phyloP scores from a whole-genome alignment of 2,888 invertebrate genomes.

The Plebejus melissa region DNA sequence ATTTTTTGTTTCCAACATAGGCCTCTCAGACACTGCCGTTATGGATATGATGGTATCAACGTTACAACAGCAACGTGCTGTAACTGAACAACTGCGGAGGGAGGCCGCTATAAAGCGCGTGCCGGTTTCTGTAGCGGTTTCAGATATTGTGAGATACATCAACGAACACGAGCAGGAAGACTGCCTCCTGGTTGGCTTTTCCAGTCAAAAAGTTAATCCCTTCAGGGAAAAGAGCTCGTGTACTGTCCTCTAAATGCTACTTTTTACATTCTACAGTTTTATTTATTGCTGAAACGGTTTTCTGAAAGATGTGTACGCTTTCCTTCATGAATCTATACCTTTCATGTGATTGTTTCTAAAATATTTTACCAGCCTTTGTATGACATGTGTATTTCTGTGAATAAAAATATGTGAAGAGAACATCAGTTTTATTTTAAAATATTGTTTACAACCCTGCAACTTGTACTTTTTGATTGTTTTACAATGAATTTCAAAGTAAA shows the following conservation, averaged over 20 bases:
- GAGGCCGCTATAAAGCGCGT: constrained; percentile 94
- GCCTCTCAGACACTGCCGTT: constrained; percentile 92
- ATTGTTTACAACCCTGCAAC: not conserved
- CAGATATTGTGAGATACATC: constrained; percentile 94
- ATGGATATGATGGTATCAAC: constrained; percentile 96
- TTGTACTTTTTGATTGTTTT: not conserved
- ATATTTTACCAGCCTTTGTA: constrained; percentile 4
- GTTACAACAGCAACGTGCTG: constrained; percentile 94
- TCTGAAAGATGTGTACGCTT: constrained; percentile 5
- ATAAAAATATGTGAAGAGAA: constrained; percentile 27
- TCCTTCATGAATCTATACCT: constrained; percentile 1
- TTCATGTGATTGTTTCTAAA: constrained; percentile 13
- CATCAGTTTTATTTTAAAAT: constrained; percentile 7
- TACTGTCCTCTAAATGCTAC: constrained; percentile 83
- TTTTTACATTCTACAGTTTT: constrained; percentile 13
- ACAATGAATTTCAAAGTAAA: not conserved
- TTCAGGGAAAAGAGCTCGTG: constrained; percentile 96
- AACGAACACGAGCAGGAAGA: constrained; percentile 95
- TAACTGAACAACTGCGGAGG: constrained; percentile 94
- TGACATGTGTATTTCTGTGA: constrained; percentile 31
- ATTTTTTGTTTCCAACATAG: constrained; percentile 83
- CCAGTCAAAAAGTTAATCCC: constrained; percentile 96
- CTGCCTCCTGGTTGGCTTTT: constrained; percentile 94
- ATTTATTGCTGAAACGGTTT: constrained; percentile 20
- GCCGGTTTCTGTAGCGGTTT: constrained; percentile 93